Evolutionary conservation across 2,888 invertebrate species (phyloP), one percentile per base, ranked within the genome.

Genomic region (Thecophora atra): DNA sequence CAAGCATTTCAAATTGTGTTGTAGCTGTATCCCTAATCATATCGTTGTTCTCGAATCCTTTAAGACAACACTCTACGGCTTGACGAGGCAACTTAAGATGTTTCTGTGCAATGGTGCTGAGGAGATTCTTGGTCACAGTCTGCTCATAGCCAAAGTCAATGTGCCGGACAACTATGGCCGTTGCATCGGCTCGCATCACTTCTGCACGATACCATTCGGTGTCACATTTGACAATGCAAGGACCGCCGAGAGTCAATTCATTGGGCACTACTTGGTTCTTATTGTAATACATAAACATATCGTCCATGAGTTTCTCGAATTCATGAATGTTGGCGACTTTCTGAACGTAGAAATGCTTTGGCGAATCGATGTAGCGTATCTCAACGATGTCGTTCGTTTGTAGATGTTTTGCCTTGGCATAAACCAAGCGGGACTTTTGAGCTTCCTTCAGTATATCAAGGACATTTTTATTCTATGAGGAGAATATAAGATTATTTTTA

Each of bases 91-190:
- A 86, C 76, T 87, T 88, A 5, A 93, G 87, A 75, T 92, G 88
- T 70, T 91, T 90, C 5, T 90, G 88, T 5, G 90, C 89, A 28
- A 94, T 92, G 26, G 88, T 87, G 73, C 91, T 90, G 37, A 94
- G 84, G 51, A 90, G 86, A 15, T 88, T 87, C 0, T 88, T 83
- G 8, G 89, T 85, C 1, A 96, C 90, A n/a, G 89, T 89, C 82
- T 96, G 97, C 80, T 94, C 93, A 86, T 98, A 98, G 7, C 99
- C 99, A 87, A 94, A 99, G 87, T 99, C 99, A 19, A 99, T 92
- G 87, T 96, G 99, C 3, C 92, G 88, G 1, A 99, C 93, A 71
- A 90, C 87, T 0, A 91, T 89, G 74, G 89, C 89, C n/a, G 81
- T 86, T 1, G 88, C 88, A 44, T 89, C 88, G 5, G 91, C 86